Evolutionary conservation across 2,888 invertebrate species (phyloP), one percentile per base, ranked within the genome.

Genomic region (Elmis aenea): DNA sequence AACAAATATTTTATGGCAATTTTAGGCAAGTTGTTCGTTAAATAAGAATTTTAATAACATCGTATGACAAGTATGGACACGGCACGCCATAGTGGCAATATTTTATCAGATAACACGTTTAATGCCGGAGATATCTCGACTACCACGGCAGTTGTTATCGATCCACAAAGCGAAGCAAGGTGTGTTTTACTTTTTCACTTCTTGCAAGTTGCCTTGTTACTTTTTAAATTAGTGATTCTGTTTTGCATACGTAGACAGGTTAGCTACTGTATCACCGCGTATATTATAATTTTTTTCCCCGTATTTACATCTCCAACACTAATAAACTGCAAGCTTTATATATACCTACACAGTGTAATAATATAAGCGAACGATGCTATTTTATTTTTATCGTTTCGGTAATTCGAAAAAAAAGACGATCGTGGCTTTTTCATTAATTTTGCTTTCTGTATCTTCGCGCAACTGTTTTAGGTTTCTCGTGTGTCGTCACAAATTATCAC

Each of bases 1-100:
- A n/a, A n/a, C n/a, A n/a, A n/a, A n/a, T n/a, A n/a, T 18, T 18
- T 18, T 18, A 8, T 6, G 18, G 18, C 18, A 18, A 18, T 18
- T 18, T 18, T 18, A 18, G 18, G 18, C 5, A 40, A 35, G 35
- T 23, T 21, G 24, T 20, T 33, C 38, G 46, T 26, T 52, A 51
- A 52, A 51, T 49, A 51, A 53, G 45, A 45, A 48, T 38, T 47
- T 51, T 50, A 50, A 46, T 49, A 50, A 51, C 42, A 16, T 33
- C 23, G 22, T 32, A 35, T 45, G 52, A 54, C 50, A 51, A 45
- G 51, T 51, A 51, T 46, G 46, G 49, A 51, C 54, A 47, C 36
- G 33, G 42, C 54, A 54, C 52, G 54, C 51, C 40, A 52, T 38
- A 33, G 37, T 33, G 40, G 37, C 37, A 32, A 42, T 51, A 49